Conservation (phyloP, 2,888 invertebrate genomes). For the Crepidodera aurea region DNA sequence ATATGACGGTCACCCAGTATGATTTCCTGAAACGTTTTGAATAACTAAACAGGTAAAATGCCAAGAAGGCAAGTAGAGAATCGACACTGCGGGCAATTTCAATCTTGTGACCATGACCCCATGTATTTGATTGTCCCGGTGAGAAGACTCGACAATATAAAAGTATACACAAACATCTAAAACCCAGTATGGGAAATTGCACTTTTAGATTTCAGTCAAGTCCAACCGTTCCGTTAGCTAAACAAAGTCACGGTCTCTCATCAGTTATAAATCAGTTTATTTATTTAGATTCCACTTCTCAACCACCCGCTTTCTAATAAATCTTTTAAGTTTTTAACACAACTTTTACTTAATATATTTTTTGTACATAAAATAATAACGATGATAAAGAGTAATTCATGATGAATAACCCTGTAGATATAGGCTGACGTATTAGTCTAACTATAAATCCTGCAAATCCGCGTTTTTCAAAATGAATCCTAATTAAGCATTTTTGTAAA, state of each 20-base stretch:
- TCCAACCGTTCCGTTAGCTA: conserved; percentile 29
- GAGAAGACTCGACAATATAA: conserved; percentile 21
- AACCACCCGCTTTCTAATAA: no score
- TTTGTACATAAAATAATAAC: no score
- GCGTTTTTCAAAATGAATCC: no score
- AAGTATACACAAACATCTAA: conserved; percentile 16
- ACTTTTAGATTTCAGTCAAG: conserved; percentile 36
- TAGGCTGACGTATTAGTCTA: no score
- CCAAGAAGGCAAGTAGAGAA: conserved; percentile 9
- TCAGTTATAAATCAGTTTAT: no score
- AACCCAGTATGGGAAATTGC: conserved; percentile 29
- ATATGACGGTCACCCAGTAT: conserved; percentile 20
- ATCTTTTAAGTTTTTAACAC: no score
- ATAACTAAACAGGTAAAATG: conserved; percentile 17
- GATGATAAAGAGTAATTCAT: no score
- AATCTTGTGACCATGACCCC: conserved; percentile 37
- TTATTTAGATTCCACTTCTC: background rate
- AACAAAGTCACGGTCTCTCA: conserved; percentile 30
- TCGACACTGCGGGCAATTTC: conserved; percentile 30
- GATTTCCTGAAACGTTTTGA: conserved; percentile 24
- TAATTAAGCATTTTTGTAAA: no score
- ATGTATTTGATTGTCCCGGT: conserved; percentile 36
- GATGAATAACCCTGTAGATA: no score
- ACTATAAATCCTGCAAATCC: no score
- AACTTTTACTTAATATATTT: no score